Evolutionary conservation across 1,140 invertebrate species (phyloP).

Genomic region (Drosophila kepulauana): DNA sequence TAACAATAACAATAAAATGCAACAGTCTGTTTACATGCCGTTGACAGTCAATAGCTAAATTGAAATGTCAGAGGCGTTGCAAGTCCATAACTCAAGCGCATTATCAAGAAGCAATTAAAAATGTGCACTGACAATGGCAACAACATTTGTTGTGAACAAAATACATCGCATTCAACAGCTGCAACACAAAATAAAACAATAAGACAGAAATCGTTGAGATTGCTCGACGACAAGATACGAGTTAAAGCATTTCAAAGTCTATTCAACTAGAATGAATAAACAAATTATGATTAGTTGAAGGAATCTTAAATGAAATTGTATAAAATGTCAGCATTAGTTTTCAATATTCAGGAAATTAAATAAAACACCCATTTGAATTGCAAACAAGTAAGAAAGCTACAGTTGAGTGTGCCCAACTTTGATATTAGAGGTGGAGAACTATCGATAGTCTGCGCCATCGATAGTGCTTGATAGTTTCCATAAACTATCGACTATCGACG

Average conservation of each 20-base stretch:
- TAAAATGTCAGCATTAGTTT: background rate
- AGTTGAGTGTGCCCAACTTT: too few species aligned
- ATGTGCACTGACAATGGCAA: slow-evolving; percentile 44
- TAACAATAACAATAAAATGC: slow-evolving; percentile 14
- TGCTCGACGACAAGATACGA: too few species aligned
- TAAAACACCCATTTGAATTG: too few species aligned
- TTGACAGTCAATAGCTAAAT: slow-evolving; percentile 64
- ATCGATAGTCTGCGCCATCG: too few species aligned
- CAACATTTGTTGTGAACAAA: background rate
- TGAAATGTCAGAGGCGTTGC: slow-evolving; percentile 62
- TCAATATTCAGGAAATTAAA: too few species aligned
- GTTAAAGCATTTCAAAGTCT: background rate
- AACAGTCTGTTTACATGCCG: slow-evolving; percentile 51
- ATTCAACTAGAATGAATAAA: slow-evolving; percentile 27
- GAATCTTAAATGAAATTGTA: too few species aligned
- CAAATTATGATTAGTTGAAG: slow-evolving; percentile 27
- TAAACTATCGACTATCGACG: too few species aligned
- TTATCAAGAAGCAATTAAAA: slow-evolving; percentile 78
- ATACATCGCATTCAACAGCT: slow-evolving; percentile 12
- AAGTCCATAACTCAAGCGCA: slow-evolving; percentile 62
- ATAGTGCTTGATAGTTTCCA: too few species aligned
- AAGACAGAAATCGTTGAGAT: background rate
- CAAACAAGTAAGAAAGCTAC: background rate
- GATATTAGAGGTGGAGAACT: too few species aligned
- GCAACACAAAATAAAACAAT: slow-evolving; percentile 38